These are phyloP conservation scores for Trissolcus japonicus DNA, from an alignment of 2,888 invertebrate species.

Conservation along the genomic window DNA sequence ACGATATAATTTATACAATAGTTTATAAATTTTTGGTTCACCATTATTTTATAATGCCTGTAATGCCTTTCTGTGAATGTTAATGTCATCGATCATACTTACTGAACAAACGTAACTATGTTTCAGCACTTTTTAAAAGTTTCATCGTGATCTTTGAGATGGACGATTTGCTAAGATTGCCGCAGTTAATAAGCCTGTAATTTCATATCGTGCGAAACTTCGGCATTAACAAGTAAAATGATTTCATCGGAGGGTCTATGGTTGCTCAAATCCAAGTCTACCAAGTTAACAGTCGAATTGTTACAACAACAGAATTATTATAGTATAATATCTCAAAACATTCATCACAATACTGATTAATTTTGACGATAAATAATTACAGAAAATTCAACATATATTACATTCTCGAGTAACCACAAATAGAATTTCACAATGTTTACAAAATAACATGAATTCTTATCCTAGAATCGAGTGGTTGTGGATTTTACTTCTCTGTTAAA, in stretches of 20 bases:
- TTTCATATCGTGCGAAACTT: no score
- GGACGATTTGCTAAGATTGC: constrained; percentile 24
- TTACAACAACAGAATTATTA: not conserved
- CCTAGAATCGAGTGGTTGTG: not conserved
- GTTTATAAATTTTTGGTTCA: constrained; percentile 13
- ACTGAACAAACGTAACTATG: constrained; percentile 24
- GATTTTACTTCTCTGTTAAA: not conserved
- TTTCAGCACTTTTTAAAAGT: constrained; percentile 20
- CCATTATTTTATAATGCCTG: constrained; percentile 11
- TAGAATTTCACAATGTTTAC: constrained; percentile 3
- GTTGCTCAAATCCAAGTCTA: constrained; percentile 28
- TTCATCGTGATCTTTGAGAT: constrained; percentile 19
- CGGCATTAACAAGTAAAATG: constrained; percentile 14
- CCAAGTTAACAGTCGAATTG: not conserved
- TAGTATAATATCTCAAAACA: constrained; percentile 3
- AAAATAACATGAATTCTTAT: not conserved
- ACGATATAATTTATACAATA: constrained; percentile 24
- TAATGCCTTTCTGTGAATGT: not conserved
- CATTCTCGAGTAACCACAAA: not conserved
- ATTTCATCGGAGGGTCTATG: constrained; percentile 3
- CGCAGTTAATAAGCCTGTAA: no score
- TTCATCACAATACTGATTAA: not conserved
- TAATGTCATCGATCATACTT: constrained; percentile 13
- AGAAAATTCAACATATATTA: constrained; percentile 4
- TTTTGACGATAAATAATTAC: constrained; percentile 5